Conservation (phyloP, 2,797 vertebrate genomes). For the Characodon lateralis region DNA sequence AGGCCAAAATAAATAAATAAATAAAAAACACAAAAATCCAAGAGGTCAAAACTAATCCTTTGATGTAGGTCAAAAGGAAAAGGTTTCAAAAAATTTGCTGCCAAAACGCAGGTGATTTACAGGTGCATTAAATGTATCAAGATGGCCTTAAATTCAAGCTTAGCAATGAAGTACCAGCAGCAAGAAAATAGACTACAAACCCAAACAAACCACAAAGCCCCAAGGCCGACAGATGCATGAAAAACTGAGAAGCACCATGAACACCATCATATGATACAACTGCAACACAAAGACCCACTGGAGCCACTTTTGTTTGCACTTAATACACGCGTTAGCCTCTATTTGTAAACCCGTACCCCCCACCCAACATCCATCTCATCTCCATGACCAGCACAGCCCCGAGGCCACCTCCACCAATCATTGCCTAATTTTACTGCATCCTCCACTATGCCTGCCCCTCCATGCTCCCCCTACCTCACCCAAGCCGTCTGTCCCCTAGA, state of each 20-base stretch:
- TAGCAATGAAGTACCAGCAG: slow-evolving; percentile 10
- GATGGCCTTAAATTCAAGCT: slow-evolving; percentile 32
- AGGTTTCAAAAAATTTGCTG: slow-evolving; percentile 36
- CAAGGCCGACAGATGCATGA: slow-evolving; percentile 44
- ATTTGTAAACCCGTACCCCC: slow-evolving; percentile 27
- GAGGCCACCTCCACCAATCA: slow-evolving; percentile 59
- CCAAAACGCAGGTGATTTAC: slow-evolving; percentile 42
- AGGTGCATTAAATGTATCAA: slow-evolving; percentile 56
- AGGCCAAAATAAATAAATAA: slow-evolving; percentile 12
- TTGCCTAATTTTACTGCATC: slow-evolving; percentile 56
- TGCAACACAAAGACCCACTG: slow-evolving; percentile 58
- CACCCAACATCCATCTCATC: slow-evolving; percentile 55
- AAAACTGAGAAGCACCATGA: slow-evolving; percentile 46
- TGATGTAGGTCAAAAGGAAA: slow-evolving; percentile 49
- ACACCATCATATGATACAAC: slow-evolving; percentile 58
- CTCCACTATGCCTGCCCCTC: slow-evolving; percentile 15
- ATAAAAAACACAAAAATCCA: background rate
- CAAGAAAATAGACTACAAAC: slow-evolving; percentile 41
- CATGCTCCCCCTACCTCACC: slow-evolving; percentile 26
- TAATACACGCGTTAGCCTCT: slow-evolving; percentile 38
- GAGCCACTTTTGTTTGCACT: slow-evolving; percentile 73
- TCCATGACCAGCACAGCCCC: slow-evolving; percentile 74
- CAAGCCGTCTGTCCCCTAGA: slow-evolving; percentile 72
- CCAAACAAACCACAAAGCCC: slow-evolving; percentile 56
- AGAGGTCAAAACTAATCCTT: slow-evolving; percentile 43